phyloP scores from a whole-genome alignment of 2,113 vertebrate genomes.

The Hiodon tergisus region DNA sequence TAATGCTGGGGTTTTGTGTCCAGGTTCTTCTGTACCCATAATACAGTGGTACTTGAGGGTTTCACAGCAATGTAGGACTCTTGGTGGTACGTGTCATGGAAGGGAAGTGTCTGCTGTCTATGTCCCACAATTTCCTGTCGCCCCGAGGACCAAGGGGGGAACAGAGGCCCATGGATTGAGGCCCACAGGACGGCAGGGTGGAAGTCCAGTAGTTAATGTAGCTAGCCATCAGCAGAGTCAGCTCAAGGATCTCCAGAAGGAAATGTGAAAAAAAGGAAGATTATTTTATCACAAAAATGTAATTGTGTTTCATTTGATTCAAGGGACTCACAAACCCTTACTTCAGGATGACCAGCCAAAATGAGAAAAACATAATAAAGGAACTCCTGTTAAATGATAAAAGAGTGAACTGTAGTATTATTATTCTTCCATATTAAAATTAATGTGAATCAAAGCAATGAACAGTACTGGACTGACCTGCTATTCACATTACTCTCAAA shows the following conservation, averaged over 20 bases:
- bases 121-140: slow-evolving; percentile 61
- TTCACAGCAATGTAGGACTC: slow-evolving; percentile 77
- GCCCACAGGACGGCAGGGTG: slow-evolving; percentile 38
- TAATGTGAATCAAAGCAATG: not conserved
- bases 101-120: slow-evolving; percentile 68
- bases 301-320: slow-evolving; percentile 32
- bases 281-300: slow-evolving; percentile 20
- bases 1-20: not conserved
- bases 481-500: slow-evolving; percentile 27
- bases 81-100: slow-evolving; percentile 69
- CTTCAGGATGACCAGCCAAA: not conserved
- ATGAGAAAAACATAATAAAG: not conserved
- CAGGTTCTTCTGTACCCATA: not conserved
- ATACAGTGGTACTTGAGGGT: not conserved
- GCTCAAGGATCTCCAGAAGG: slow-evolving; percentile 69
- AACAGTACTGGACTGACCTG: slow-evolving; percentile 24
- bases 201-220: slow-evolving; percentile 75
- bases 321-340: not conserved
- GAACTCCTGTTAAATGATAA: slow-evolving; percentile 2
- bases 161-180: slow-evolving; percentile 42
- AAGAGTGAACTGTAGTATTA: slow-evolving; percentile 7
- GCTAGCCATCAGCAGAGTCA: slow-evolving; percentile 81
- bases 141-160: slow-evolving; percentile 32
- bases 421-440: slow-evolving; percentile 27
- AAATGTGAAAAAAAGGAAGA: slow-evolving; percentile 5